These are phyloP conservation scores for Eucidaris tribuloides DNA, from an alignment of 35 echinoderm and acorn worm genomes.

Conservation along the genomic window DNA sequence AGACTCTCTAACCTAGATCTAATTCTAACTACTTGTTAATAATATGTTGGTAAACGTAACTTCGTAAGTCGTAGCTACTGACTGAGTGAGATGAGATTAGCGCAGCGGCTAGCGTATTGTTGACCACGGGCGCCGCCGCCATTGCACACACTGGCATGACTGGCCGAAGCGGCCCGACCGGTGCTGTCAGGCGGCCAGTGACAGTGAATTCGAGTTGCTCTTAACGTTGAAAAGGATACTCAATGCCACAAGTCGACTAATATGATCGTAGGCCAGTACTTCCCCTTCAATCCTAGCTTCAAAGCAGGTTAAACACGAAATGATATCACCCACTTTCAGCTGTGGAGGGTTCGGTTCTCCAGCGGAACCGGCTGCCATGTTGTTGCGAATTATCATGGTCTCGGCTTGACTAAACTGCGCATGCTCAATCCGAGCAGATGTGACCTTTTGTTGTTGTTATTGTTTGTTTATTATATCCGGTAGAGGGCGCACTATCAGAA, in stretches of 20 bases:
- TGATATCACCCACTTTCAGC: slow-evolving; percentile 13
- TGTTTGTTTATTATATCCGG: background rate
- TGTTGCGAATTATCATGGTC: slow-evolving; percentile 27
- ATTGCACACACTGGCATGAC: too few relatives aligned
- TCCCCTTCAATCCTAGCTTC: slow-evolving; percentile 8
- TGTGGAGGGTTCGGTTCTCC: slow-evolving; percentile 8
- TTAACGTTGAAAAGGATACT: slow-evolving; percentile 35
- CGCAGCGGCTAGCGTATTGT: too few relatives aligned
- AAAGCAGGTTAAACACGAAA: background rate
- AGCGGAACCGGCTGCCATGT: slow-evolving; percentile 26
- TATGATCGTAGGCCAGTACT: slow-evolving; percentile 1
- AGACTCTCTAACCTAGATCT: too few relatives aligned
- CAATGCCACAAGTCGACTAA: background rate
- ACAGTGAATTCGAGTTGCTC: too few relatives aligned
- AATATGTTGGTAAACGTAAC: too few relatives aligned
- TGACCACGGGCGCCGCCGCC: too few relatives aligned
- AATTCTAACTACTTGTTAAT: too few relatives aligned
- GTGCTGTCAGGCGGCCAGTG: too few relatives aligned
- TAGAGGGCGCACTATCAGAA: background rate
- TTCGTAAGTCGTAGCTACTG: too few relatives aligned
- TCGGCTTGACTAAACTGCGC: background rate
- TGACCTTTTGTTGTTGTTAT: background rate
- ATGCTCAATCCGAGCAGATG: too few relatives aligned
- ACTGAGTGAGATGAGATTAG: too few relatives aligned
- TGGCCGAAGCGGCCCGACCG: too few relatives aligned